Percentiles rank a stretch among this genome's conserved stretches.
phyloP scores from a whole-genome alignment of 2,797 vertebrate species.

The Hyperoplus immaculatus region DNA sequence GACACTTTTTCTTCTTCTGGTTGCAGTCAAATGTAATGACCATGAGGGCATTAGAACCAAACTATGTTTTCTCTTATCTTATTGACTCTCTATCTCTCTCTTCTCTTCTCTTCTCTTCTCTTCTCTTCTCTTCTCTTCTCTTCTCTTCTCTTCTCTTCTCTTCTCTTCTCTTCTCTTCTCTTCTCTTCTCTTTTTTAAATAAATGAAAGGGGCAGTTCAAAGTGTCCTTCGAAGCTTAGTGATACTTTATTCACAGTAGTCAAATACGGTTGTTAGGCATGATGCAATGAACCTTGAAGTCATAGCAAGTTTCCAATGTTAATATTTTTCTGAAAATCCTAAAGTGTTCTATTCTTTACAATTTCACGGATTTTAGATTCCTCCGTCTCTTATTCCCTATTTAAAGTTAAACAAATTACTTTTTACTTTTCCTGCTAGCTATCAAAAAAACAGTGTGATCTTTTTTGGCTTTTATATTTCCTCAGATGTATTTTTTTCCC shows the following conservation, averaged over 20 bases:
- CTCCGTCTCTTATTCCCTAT: not conserved
- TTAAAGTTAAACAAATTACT: not conserved
- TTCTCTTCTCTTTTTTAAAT: constrained; percentile 36
- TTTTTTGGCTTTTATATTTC: constrained; percentile 26
- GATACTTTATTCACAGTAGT: not conserved
- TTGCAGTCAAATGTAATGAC: constrained; percentile 8
- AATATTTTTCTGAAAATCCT: not conserved
- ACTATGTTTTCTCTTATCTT: constrained; percentile 7
- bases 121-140: too few species aligned
- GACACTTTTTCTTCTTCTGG: constrained; percentile 5
- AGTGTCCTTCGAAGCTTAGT: constrained; percentile 2
- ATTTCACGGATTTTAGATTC: constrained; percentile 2
- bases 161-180: too few species aligned
- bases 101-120: too few species aligned
- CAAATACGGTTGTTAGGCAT: not conserved
- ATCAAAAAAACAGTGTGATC: constrained; percentile 5
- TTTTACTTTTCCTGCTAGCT: constrained; percentile 3
- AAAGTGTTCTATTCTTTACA: not conserved
- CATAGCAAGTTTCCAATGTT: not conserved
- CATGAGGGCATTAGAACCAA: constrained; percentile 1
- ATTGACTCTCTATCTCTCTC: not conserved
- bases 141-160: too few species aligned
- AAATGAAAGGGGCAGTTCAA: not conserved
- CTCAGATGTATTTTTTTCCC: constrained; percentile 12
- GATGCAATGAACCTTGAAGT: constrained; percentile 1